Percentiles rank a stretch among this genome's conserved stretches.
Evolutionary conservation across 2,113 vertebrate species (phyloP).

Genomic region (Ovis aries): ARS-UI_Ramb_v3.0 NC_056063.1:11869001-11869500

Average conservation of each 20-base stretch:
- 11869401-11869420: not conserved
- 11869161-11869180: not conserved
- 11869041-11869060: not conserved
- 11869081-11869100: not conserved
- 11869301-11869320: not conserved
- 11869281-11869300: not conserved
- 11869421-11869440: not conserved
- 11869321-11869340: not conserved
- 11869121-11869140: not conserved
- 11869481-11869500: rapidly evolving
- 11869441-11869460: not conserved
- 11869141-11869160: not conserved
- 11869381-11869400: not conserved
- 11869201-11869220: not conserved
- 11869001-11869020: not conserved
- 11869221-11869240: not conserved
- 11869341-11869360: not conserved
- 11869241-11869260: not conserved
- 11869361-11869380: not conserved
- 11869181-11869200: not conserved
- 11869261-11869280: not conserved
- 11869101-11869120: not conserved
- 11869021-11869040: not conserved
- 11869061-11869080: not conserved
- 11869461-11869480: not conserved